Evolutionary conservation across 1,140 invertebrate genomes (phyloP).

Genomic region (Macrobrachium nipponense): DNA sequence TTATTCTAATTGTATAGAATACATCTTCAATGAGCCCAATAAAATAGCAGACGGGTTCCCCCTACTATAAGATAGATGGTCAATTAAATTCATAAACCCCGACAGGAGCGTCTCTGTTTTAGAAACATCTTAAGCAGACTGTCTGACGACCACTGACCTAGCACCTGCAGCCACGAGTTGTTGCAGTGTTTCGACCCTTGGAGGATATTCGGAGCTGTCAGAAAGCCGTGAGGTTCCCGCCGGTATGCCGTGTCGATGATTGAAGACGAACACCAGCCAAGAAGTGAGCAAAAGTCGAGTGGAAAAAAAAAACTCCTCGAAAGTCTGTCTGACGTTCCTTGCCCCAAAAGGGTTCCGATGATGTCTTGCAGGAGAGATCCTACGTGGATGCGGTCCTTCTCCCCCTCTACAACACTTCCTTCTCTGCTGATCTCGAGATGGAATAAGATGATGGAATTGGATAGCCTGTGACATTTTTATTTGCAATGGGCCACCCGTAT

Average conservation of each 20-base stretch:
- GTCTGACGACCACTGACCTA: neutral
- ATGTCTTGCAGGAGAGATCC: conserved; percentile 3
- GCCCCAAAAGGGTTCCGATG: conserved; percentile 25
- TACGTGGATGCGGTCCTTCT: neutral
- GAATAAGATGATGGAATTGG: neutral
- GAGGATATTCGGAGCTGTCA: conserved; percentile 33
- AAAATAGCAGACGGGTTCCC: too few relatives aligned
- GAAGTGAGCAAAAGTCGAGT: conserved; percentile 3
- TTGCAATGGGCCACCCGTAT: too few relatives aligned
- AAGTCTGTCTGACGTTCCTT: neutral
- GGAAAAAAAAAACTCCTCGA: neutral
- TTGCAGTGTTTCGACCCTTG: conserved; percentile 28
- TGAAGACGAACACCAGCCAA: conserved; percentile 49
- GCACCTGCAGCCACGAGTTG: conserved; percentile 32
- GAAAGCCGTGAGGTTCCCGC: conserved; percentile 49
- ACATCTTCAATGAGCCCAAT: too few relatives aligned
- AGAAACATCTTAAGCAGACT: too few relatives aligned
- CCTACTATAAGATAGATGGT: too few relatives aligned
- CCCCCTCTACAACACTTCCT: neutral
- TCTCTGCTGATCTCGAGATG: neutral
- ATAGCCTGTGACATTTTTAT: too few relatives aligned
- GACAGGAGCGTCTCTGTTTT: too few relatives aligned
- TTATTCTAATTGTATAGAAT: too few relatives aligned
- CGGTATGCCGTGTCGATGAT: conserved; percentile 35
- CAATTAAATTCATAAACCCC: too few relatives aligned